These are phyloP conservation scores for Drosophila nannoptera DNA, from an alignment of 1,140 invertebrate species.

Conservation along the genomic window DNA sequence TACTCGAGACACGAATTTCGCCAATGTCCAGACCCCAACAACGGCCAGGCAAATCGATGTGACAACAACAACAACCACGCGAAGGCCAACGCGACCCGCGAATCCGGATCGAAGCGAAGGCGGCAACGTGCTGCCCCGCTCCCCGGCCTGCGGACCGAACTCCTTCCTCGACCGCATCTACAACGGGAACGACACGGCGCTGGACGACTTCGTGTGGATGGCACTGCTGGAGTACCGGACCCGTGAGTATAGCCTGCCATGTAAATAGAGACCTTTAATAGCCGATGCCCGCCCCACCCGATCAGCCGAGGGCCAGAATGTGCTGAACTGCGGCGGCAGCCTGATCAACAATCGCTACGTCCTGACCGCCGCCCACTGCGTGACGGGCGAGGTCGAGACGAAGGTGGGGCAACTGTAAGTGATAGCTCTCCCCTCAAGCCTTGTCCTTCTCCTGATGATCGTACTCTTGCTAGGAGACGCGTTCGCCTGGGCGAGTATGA, in stretches of 20 bases:
- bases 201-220: slow-evolving; percentile 83
- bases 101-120: slow-evolving; percentile 13
- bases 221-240: slow-evolving; percentile 81
- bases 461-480: slow-evolving; percentile 61
- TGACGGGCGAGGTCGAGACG: slow-evolving; percentile 81
- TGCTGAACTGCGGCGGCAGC: slow-evolving; percentile 82
- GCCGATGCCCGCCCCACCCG: no score
- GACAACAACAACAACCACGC: slow-evolving; percentile 14
- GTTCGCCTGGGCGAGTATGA: slow-evolving; percentile 84
- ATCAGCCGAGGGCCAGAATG: slow-evolving; percentile 57
- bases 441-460: background rate
- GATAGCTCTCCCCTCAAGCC: background rate
- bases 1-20: slow-evolving; percentile 45
- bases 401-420: slow-evolving; percentile 69
- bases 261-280: background rate
- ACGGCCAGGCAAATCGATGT: background rate
- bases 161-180: slow-evolving; percentile 63
- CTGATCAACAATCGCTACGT: slow-evolving; percentile 82
- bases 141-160: slow-evolving; percentile 59
- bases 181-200: slow-evolving; percentile 75
- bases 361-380: slow-evolving; percentile 91
- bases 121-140: slow-evolving; percentile 47
- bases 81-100: background rate
- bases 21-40: background rate
- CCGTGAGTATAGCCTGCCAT: slow-evolving; percentile 40